phyloP scores from a whole-genome alignment of 2,797 vertebrate species.

The Bovichtus diacanthus region DNA sequence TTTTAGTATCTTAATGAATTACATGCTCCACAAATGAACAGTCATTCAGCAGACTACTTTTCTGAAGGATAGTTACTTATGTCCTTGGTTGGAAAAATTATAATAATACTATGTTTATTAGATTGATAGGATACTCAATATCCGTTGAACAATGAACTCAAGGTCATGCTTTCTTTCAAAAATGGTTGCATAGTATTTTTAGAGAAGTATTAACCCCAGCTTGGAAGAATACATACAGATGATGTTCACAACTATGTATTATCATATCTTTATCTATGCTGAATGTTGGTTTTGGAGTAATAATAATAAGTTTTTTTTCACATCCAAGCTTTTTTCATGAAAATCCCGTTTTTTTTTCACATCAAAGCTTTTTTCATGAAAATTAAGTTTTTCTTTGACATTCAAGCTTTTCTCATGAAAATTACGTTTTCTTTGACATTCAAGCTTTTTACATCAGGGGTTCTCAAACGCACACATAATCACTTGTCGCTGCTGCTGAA shows the following conservation, averaged over 20 bases:
- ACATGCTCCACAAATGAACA: conserved; percentile 27
- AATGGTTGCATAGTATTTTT: neutral
- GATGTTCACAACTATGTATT: neutral
- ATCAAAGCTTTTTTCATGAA: too few relatives aligned
- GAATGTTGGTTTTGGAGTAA: neutral
- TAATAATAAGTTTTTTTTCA: too few relatives aligned
- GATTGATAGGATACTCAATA: neutral
- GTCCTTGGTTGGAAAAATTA: neutral
- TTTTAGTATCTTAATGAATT: conserved; percentile 18
- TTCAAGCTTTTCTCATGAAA: too few relatives aligned
- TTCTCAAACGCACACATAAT: too few relatives aligned
- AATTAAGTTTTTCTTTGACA: too few relatives aligned
- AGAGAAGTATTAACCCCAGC: neutral
- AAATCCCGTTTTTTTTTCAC: too few relatives aligned
- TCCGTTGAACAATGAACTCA: neutral
- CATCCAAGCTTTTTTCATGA: too few relatives aligned
- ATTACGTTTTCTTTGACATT: too few relatives aligned
- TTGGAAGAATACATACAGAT: neutral
- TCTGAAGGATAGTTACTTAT: neutral
- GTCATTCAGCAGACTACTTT: conserved; percentile 6
- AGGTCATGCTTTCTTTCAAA: neutral
- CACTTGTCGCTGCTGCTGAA: too few relatives aligned
- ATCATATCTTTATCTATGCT: neutral
- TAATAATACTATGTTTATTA: neutral
- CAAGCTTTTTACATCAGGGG: too few relatives aligned